A percentile compares a stretch with the other conserved stretches of the same genome.
Conservation (phyloP, 1,140 invertebrate species). For the Lepidurus couesii region DNA sequence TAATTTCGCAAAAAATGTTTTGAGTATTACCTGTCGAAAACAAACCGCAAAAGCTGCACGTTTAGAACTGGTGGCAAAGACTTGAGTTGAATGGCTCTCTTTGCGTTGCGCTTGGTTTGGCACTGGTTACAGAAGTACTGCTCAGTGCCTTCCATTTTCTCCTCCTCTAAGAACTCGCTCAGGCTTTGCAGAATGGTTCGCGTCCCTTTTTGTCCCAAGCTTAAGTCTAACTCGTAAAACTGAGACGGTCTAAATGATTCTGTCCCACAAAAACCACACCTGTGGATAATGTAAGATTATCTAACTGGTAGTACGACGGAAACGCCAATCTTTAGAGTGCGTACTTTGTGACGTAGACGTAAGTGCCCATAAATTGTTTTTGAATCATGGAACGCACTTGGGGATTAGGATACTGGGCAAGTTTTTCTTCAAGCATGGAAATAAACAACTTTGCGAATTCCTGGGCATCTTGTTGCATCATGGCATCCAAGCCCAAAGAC, state of each 20-base stretch:
- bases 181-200: slow-evolving; percentile 53
- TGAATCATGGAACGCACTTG: slow-evolving; percentile 52
- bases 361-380: slow-evolving; percentile 58
- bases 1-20: neutral
- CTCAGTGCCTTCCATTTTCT: slow-evolving; percentile 60
- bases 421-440: slow-evolving; percentile 54
- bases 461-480: slow-evolving; percentile 63
- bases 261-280: slow-evolving; percentile 56
- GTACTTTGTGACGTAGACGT: slow-evolving; percentile 60
- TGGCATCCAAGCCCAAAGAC: slow-evolving; percentile 58
- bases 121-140: slow-evolving; percentile 60
- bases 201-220: slow-evolving; percentile 52
- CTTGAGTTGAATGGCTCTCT: slow-evolving; percentile 54
- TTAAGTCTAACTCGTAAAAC: slow-evolving; percentile 63
- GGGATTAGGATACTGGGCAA: slow-evolving; percentile 47
- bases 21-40: slow-evolving; percentile 54
- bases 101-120: slow-evolving; percentile 58
- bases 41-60: slow-evolving; percentile 61
- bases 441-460: slow-evolving; percentile 67
- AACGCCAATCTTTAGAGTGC: neutral
- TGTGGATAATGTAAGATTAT: slow-evolving; percentile 37
- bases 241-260: slow-evolving; percentile 54
- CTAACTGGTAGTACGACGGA: neutral
- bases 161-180: slow-evolving; percentile 58
- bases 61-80: slow-evolving; percentile 64